Evolutionary conservation across 1,140 invertebrate genomes (phyloP), one percentile per base, ranked within the genome.

Genomic region (Nylanderia fulva): DNA sequence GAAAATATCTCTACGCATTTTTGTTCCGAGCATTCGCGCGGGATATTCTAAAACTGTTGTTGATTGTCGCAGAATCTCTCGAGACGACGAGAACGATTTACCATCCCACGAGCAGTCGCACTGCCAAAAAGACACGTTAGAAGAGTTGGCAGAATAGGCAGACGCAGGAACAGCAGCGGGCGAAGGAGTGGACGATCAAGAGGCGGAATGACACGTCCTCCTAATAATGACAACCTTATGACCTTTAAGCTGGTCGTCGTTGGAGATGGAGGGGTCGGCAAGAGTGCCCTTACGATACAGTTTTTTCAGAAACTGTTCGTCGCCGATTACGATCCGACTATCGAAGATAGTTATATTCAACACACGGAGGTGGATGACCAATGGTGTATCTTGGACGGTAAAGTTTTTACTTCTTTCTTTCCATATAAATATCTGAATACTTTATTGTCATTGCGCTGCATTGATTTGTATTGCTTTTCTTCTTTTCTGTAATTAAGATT

Each of bases 351-450:
- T 88, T 98, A 98, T 93, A 97, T 98, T 86, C 98, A 98, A 92
- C 98, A 99, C 92, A 98, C 98, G 1, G 98, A 99, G 94, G 97
- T 99, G 21, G 98, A 99, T 94, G 98, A 98, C 18, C 96, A 98
- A 88, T 98, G 97, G 96, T 99, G 98, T 93, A 97, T 99, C 86
- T 94, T 99, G 63, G 98, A 99, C 96, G 98, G 98, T 98, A 94
- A 95, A 95, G 93, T 18, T 48, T 42, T 58, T 75, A n/a, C 9
- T 29, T 56, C 29, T 39, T 1, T 27, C n/a, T 9, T 13, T 6
- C 3, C 39, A 24, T 2, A 42, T 48, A 29, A 8, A 15, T 60
- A n/a, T 76, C 42, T 42, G 11, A 24, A 60, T 13, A 60, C 18
- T 21, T 29, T 21, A 56, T 36, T 42, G 15, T 29, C 15, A 7